Conservation (phyloP, 2,888 invertebrate species). For the Carabus problematicus region DNA sequence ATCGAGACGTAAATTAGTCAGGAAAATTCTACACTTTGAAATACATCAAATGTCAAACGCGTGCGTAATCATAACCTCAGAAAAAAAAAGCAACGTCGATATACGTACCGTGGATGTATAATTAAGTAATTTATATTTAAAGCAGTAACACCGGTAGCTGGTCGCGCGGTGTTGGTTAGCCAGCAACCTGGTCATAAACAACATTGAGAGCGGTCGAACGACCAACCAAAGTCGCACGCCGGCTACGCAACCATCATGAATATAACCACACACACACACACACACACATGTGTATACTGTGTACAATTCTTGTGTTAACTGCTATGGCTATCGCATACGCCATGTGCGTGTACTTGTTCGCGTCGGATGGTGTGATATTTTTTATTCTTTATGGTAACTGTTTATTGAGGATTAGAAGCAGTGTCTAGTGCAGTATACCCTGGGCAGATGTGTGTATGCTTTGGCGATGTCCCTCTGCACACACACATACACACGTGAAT, state of each 20-base stretch:
- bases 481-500: too few relatives aligned
- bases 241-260: too few relatives aligned
- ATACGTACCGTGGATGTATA: constrained; percentile 30
- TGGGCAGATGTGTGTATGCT: constrained; percentile 8
- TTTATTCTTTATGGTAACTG: constrained; percentile 42
- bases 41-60: too few relatives aligned
- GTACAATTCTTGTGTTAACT: too few relatives aligned
- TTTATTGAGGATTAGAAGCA: constrained; percentile 39
- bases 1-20: too few relatives aligned
- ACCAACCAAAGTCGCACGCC: too few relatives aligned
- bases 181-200: constrained; percentile 20
- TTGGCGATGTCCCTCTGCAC: neutral
- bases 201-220: neutral
- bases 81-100: neutral
- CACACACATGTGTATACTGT: too few relatives aligned
- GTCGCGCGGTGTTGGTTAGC: too few relatives aligned
- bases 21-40: too few relatives aligned
- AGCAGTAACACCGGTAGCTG: constrained; percentile 34
- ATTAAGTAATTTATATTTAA: constrained; percentile 40
- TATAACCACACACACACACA: too few relatives aligned
- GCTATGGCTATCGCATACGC: too few relatives aligned
- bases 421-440: constrained; percentile 14
- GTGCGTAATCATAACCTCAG: too few relatives aligned
- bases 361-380: constrained; percentile 26
- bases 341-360: neutral